Evolutionary conservation across 2,113 vertebrate genomes (phyloP).

Genomic region (Synodontis membranacea): DNA sequence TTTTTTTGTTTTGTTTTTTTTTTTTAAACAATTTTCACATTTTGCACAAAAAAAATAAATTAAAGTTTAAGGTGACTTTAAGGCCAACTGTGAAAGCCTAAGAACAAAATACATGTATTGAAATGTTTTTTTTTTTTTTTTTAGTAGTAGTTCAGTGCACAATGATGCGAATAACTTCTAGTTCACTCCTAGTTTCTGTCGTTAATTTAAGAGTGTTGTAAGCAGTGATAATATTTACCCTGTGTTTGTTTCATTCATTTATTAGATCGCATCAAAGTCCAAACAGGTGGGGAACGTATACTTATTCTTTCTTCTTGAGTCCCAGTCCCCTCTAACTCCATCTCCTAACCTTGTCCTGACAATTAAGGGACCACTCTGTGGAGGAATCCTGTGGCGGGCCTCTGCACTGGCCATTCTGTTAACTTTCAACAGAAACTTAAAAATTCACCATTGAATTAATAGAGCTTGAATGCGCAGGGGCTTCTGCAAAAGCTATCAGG

Average conservation of each 20-base stretch:
- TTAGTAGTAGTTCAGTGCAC: not conserved
- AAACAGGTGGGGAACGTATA: slow-evolving; percentile 75
- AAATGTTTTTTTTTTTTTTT: not conserved
- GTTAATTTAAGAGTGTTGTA: slow-evolving; percentile 10
- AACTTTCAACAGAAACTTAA: slow-evolving; percentile 63
- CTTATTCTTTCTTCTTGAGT: slow-evolving; percentile 34
- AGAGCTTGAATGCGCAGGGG: slow-evolving; percentile 9
- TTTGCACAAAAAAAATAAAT: not conserved
- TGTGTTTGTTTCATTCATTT: slow-evolving; percentile 71
- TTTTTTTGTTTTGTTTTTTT: too few relatives aligned
- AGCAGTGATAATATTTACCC: slow-evolving; percentile 68
- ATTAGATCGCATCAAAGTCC: slow-evolving; percentile 79
- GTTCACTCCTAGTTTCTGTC: not conserved
- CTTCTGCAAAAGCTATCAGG: slow-evolving; percentile 66
- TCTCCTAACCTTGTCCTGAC: slow-evolving; percentile 45
- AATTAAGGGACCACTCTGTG: slow-evolving; percentile 51
- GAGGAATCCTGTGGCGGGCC: slow-evolving; percentile 45
- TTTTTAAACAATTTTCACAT: not conserved
- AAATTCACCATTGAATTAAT: not conserved
- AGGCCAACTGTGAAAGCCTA: slow-evolving; percentile 5
- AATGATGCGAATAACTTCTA: not conserved
- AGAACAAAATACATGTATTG: not conserved
- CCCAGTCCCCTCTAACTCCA: slow-evolving; percentile 15
- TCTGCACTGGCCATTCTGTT: slow-evolving; percentile 55
- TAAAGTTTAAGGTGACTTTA: slow-evolving; percentile 27